phyloP scores from a whole-genome alignment of 1,140 invertebrate species.

The Sipha flava region DNA sequence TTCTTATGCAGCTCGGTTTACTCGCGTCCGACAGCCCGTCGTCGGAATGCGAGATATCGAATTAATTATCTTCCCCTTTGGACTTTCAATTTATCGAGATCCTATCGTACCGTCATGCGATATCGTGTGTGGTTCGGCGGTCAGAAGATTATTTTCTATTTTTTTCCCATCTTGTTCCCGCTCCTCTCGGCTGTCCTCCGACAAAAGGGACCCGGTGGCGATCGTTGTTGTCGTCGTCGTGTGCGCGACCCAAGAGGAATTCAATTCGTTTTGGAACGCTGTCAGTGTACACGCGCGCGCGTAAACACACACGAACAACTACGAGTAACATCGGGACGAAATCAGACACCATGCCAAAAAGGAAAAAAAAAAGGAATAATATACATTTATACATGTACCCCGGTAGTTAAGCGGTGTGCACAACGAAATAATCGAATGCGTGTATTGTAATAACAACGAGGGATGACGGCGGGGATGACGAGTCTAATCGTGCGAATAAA shows the following conservation, averaged over 20 bases:
- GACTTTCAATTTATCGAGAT: background rate
- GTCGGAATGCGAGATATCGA: no score
- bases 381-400: background rate
- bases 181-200: background rate
- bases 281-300: background rate
- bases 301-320: background rate
- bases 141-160: background rate
- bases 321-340: background rate
- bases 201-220: background rate
- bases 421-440: background rate
- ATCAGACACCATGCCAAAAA: constrained; percentile 8
- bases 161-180: background rate
- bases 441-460: background rate
- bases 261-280: constrained; percentile 19
- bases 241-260: background rate
- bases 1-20: no score
- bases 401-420: no score
- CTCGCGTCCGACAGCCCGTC: no score
- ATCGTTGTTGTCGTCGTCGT: background rate
- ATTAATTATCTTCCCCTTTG: no score
- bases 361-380: background rate
- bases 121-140: background rate
- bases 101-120: background rate
- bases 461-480: background rate
- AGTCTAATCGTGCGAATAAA: constrained; percentile 26